Base-by-base conservation (phyloP, 2,113 vertebrate genomes). In the Pelobates fuscus region DNA sequence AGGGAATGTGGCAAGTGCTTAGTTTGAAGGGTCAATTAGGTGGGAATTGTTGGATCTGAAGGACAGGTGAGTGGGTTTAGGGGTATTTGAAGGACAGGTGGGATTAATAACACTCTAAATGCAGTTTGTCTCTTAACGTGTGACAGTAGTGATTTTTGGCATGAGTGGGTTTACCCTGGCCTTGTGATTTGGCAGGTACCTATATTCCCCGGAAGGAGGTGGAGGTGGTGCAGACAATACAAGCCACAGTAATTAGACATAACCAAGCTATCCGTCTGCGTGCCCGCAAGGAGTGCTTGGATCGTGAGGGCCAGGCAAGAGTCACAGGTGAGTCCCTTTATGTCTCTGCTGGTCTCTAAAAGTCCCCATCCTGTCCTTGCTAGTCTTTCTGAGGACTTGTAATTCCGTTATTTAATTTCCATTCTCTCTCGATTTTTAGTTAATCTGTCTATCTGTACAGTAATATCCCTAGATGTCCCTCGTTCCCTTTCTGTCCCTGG, bases 151-250 rank as follows among this genome's bases (percentile, higher is more conserved):
- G 37, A 12, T 14, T 17, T 18, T 14, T 49, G 44, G 17, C n/a
- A n/a, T n/a, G 44, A 49, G 17, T 14, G 44, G 15, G 44, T 14
- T 49, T 5, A 49, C 17, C 12, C 15, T 4, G 10, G 44, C 17
- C 17, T 17, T 1, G 37, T 49, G 44, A 18, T 5, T 49, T 5
- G 2, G 1, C 80, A 96, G 95, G 94, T 29, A 97, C 94, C 0
- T 95, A 95, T 81, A 95, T 95, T 67, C 95, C 94, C 6, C 89
- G 27, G 78, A 97, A 96, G 81, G 95, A 96, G 83, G 94, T 95
- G 63, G 87, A 82, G 0, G 93, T 96, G 0, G 65, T 93, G 32
- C 89, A 95, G 84, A 93, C 88, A 10, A 92, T 94, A 71, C 93
- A 94, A 66, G 95, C 94, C 77, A 95, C 93, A 0, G 80, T 95